These are phyloP conservation scores for Colletes latitarsis DNA, from an alignment of 1,140 invertebrate genomes.

Conservation along the genomic window DNA sequence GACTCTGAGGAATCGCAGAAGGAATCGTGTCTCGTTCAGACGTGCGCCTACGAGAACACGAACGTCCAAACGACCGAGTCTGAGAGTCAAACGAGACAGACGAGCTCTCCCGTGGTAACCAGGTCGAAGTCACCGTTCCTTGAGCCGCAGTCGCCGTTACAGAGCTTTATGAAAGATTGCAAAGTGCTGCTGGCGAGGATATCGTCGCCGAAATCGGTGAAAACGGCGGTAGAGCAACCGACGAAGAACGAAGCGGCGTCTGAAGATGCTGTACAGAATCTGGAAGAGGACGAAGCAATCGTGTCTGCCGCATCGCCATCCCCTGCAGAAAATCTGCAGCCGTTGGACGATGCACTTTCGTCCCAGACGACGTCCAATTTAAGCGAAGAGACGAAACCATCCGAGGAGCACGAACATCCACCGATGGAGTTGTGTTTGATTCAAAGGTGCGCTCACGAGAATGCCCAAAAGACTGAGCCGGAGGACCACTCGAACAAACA, in stretches of 20 bases:
- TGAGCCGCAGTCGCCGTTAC: not conserved
- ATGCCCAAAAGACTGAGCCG: no score
- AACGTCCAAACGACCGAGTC: not conserved
- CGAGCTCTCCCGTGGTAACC: not conserved
- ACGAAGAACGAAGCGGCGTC: constrained; percentile 36
- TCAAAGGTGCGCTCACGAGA: no score
- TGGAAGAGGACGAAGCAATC: constrained; percentile 8
- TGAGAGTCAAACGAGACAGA: not conserved
- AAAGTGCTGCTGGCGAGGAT: constrained; percentile 54
- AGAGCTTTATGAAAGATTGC: constrained; percentile 24
- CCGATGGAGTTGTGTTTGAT: no score
- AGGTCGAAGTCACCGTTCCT: no score
- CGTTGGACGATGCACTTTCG: no score
- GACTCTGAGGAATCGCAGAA: not conserved
- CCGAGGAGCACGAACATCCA: no score
- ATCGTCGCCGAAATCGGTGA: not conserved
- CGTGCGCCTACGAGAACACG: not conserved
- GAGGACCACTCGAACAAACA: no score
- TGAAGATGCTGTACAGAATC: constrained; percentile 57
- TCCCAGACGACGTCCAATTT: no score
- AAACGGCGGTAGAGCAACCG: not conserved
- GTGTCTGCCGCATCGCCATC: no score
- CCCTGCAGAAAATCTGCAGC: no score
- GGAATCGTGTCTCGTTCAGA: not conserved
- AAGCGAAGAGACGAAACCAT: no score